Evolutionary conservation across 1,140 invertebrate species (phyloP), one percentile per base, ranked within the genome.

Genomic region (Drosophila subobscura): DNA sequence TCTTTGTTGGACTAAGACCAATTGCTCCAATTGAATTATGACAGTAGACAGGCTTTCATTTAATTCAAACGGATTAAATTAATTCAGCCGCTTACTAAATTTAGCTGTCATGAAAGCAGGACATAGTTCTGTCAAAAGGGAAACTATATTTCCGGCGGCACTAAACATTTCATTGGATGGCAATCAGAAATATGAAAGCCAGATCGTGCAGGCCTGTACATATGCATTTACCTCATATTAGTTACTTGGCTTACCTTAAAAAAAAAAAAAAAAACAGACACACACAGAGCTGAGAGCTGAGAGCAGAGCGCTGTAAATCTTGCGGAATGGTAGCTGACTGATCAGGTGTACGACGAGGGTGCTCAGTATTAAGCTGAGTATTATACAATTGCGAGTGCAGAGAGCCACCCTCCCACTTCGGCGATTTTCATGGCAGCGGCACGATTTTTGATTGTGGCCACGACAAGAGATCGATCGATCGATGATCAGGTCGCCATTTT

Each of bases 401-500:
- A 84, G 61, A 67, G 61, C 51, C 74, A 63, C 77, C 83, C 65
- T 80, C 81, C 33, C 33, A 37, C 33, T 86, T 83, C 77, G 68
- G 66, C 79, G 64, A 80, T 74, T 86, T 86, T 88, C 83, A 88
- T 86, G 88, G 83, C 81, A 70, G 49, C 78, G 78, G 84, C 83
- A 86, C 83, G 83, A 88, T 81, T 86, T 86, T 66, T 86, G 83
- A 81, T 73, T 81, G 73, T 73, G 78, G 74, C 74, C 72, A 52
- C 53, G 72, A 63, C 72, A 55, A 67, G 45, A 71, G 73, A 73
- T 65, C 71, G 71, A 76, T 76, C 83, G 74, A 88, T 75, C 81
- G 83, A 86, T 86, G 81, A 88, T 86, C 83, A 60, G 45, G 63
- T 61, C 74, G 83, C 81, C 81, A 86, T 86, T 86, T 85, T 81